Evolutionary conservation across 2,888 invertebrate genomes (phyloP), one percentile per base, ranked within the genome.

Genomic region (Drosophila colorata): DNA sequence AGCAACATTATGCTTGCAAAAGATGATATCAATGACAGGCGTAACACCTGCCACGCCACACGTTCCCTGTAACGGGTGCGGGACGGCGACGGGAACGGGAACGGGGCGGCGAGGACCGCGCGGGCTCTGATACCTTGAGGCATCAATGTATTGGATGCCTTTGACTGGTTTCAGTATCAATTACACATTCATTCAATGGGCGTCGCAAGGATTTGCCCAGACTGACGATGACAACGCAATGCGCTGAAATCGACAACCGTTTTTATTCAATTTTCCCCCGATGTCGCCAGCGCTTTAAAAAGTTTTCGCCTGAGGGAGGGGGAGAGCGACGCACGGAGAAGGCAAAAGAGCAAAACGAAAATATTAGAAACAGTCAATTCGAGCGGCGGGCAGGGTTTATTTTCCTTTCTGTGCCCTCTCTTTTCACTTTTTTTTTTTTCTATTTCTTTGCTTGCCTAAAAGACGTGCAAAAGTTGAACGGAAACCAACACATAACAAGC

Each of bases 401-500:
- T 40, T 53, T 56, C 37, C 23, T 53, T 31, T 35, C 40, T 47
- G 40, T 44, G 28, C 41, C 31, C 48, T 46, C 38, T 40, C 35
- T 18, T 31, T 66, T 16, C 20, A 14, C n/a, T 41, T 23, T 13
- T 43, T 13, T 16, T 18, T 31, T 33, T 14, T 14, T 13, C 33
- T 13, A 11, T 33, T 13, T 18, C 23, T 16, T 20, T 44, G 13
- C 38, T 43, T 67, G 68, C 31, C 43, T 20, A 31, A 28, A 41
- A 40, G 49, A 70, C 74, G 64, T 78, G 84, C 53, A 41, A 78
- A 87, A 81, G 80, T 81, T 81, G 49, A 76, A 53, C 73, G 87
- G 78, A 88, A 86, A 71, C 73, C 78, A 57, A 75, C 67, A 69
- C 74, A 87, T 88, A 88, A 89, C 88, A 88, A 86, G 80, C 85